Percentiles rank a stretch among this genome's conserved stretches.
Conservation (phyloP, 2,113 vertebrate species). For the Neogobius melanostomus region DNA sequence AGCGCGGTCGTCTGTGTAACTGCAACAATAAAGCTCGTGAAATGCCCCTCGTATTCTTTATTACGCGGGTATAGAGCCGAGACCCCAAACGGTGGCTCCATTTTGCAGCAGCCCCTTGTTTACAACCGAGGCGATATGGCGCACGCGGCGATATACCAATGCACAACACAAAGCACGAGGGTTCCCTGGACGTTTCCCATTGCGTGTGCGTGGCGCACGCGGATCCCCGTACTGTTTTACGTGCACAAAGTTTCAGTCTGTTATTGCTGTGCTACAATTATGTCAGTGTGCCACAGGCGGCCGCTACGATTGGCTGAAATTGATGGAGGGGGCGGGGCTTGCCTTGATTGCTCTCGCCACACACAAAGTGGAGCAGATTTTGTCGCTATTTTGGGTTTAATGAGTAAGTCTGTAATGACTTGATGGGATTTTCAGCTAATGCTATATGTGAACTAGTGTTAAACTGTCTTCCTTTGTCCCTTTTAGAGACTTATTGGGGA, state of each 20-base stretch:
- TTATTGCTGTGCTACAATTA: constrained; percentile 66
- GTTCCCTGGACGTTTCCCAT: neutral
- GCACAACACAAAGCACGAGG: constrained; percentile 26
- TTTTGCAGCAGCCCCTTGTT: constrained; percentile 73
- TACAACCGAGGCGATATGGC: constrained; percentile 70
- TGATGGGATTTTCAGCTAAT: constrained; percentile 32
- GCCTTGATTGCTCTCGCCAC: constrained; percentile 61
- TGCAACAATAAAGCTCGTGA: neutral
- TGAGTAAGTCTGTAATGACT: constrained; percentile 42
- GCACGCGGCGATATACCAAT: constrained; percentile 17
- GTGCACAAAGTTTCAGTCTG: constrained; percentile 54
- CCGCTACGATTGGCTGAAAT: constrained; percentile 79
- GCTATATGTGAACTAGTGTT: constrained; percentile 13
- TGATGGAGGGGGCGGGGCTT: constrained; percentile 81
- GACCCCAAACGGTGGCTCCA: constrained; percentile 58
- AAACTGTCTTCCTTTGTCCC: constrained; percentile 8
- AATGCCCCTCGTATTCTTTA: constrained; percentile 9
- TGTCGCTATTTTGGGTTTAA: constrained; percentile 54
- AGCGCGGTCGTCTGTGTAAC: neutral
- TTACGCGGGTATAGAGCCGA: constrained; percentile 14
- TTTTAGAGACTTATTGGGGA: constrained; percentile 12
- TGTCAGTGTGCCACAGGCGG: constrained; percentile 74
- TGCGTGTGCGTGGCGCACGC: constrained; percentile 6
- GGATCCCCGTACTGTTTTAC: constrained; percentile 8
- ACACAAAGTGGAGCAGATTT: constrained; percentile 40